Conservation (phyloP, 2,888 invertebrate genomes). For the Halictus quadricinctus region DNA sequence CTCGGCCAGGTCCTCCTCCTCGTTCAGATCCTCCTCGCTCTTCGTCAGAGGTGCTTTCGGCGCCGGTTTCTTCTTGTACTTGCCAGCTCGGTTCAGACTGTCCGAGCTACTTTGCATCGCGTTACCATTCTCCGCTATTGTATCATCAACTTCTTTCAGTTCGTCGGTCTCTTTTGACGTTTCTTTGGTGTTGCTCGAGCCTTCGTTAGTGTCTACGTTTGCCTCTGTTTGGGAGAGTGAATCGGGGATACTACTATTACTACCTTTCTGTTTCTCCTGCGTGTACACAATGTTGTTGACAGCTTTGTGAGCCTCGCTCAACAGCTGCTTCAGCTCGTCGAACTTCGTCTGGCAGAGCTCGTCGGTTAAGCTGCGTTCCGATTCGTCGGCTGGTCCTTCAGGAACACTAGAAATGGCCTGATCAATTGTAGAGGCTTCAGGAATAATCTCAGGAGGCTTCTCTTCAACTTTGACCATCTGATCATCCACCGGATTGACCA, state of each 20-base stretch:
- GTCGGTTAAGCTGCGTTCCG: constrained; percentile 55
- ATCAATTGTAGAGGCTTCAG: neutral
- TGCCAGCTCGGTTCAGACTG: constrained; percentile 81
- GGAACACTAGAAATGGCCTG: neutral
- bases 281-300: constrained; percentile 72
- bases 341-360: constrained; percentile 75
- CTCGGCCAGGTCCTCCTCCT: constrained; percentile 34
- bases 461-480: neutral
- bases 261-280: constrained; percentile 59
- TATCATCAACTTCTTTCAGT: neutral
- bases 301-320: constrained; percentile 73
- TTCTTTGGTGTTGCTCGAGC: neutral
- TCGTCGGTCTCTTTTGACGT: neutral
- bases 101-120: constrained; percentile 73
- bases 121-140: constrained; percentile 13
- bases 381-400: neutral
- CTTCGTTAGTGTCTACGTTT: neutral
- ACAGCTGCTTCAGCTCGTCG: constrained; percentile 74
- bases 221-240: neutral
- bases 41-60: constrained; percentile 81
- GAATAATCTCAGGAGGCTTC: neutral
- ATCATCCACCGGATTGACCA: neutral
- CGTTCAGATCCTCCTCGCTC: constrained; percentile 58
- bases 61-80: constrained; percentile 84
- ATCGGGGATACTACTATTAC: constrained; percentile 8